Evolutionary conservation across 2,113 vertebrate species (phyloP).

Genomic region (Tragulus kanchil): DNA sequence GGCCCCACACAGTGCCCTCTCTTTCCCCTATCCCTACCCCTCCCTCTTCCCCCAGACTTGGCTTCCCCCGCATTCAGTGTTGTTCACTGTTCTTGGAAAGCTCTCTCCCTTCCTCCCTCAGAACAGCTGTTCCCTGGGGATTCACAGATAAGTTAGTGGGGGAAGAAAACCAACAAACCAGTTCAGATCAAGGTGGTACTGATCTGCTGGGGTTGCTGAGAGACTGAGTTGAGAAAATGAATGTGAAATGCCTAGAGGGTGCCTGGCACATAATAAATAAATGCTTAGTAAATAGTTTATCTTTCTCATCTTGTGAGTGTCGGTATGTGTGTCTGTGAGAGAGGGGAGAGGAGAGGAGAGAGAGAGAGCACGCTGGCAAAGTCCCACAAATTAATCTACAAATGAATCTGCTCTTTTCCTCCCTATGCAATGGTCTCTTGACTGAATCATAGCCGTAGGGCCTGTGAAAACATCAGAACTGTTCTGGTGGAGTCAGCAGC

Average conservation of each 20-base stretch:
- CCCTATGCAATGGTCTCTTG: not conserved
- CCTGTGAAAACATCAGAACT: not conserved
- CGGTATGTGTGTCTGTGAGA: not conserved
- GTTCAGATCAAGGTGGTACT: conserved; percentile 53
- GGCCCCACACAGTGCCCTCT: not conserved
- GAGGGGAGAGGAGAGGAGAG: not conserved
- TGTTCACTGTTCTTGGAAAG: conserved; percentile 70
- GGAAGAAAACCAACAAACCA: conserved; percentile 21
- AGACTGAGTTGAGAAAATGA: conserved; percentile 64
- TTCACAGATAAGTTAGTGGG: conserved; percentile 31
- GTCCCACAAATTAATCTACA: not conserved
- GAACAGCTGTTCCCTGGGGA: conserved; percentile 54
- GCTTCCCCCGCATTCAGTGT: not conserved
- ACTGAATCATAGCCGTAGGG: not conserved
- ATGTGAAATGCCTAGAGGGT: conserved; percentile 63
- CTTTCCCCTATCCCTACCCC: not conserved
- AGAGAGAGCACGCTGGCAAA: not conserved
- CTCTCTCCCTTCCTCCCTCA: conserved; percentile 6
- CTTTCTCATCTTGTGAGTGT: conserved; percentile 3
- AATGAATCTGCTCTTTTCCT: not conserved
- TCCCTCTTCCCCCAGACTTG: not conserved
- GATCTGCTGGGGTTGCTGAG: conserved; percentile 60
- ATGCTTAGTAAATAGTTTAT: conserved; percentile 59
- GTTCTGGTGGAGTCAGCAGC: not conserved
- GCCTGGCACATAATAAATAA: conserved; percentile 42